Evolutionary conservation across 2,888 invertebrate genomes (phyloP).

Genomic region (Nebria brevicollis): DNA sequence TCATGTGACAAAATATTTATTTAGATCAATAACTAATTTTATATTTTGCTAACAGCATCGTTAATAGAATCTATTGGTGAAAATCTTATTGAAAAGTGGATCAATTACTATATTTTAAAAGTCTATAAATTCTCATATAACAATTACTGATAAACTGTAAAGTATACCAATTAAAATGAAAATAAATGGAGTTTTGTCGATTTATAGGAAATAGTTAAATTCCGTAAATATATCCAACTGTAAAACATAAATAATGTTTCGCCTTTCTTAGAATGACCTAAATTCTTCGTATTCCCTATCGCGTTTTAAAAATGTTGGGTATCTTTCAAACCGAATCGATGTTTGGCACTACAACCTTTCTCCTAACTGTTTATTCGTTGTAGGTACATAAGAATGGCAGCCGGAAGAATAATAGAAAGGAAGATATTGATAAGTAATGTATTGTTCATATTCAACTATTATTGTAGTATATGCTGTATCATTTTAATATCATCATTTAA

Average conservation of each 20-base stretch:
- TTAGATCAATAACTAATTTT: too few species aligned
- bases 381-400: background rate
- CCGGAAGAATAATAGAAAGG: background rate
- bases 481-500: background rate
- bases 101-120: too few species aligned
- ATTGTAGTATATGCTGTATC: background rate
- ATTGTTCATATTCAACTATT: background rate
- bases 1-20: too few species aligned
- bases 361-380: background rate
- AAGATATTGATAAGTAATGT: constrained; percentile 1
- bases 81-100: too few species aligned
- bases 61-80: too few species aligned
- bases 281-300: background rate
- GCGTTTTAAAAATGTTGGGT: background rate
- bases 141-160: background rate
- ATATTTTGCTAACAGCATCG: too few species aligned
- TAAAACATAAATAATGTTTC: background rate
- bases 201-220: background rate
- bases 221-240: background rate
- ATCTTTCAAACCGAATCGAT: background rate
- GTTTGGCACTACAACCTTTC: background rate
- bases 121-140: background rate
- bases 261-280: background rate
- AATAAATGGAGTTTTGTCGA: background rate
- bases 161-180: background rate